A percentile compares a stretch with the other conserved stretches of the same genome.
phyloP scores from a whole-genome alignment of 2,888 invertebrate species.

The Steinernema scapterisci region DNA sequence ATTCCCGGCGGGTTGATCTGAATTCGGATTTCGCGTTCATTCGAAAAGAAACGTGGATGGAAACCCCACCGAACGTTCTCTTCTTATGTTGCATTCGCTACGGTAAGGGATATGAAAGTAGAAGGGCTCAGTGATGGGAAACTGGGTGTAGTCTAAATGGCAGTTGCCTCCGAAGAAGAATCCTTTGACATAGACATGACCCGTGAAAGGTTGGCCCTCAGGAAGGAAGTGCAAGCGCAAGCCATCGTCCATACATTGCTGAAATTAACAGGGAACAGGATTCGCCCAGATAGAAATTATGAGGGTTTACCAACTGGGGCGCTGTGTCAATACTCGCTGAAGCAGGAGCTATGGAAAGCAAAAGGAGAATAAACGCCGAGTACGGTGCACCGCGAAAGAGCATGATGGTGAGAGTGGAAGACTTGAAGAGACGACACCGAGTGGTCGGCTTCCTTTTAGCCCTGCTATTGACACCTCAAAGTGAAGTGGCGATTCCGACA shows the following conservation, averaged over 20 bases:
- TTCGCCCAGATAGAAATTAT: not conserved
- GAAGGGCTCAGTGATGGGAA: conserved; percentile 51
- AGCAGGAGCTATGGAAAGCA: not conserved
- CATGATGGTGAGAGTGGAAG: conserved; percentile 22
- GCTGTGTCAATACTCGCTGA: conserved; percentile 14
- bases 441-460: conserved; percentile 32
- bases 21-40: not conserved
- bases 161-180: conserved; percentile 55
- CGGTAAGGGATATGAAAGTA: conserved; percentile 61
- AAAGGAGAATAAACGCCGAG: not conserved
- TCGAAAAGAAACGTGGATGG: not conserved
- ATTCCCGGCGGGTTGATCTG: conserved; percentile 55
- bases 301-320: not conserved
- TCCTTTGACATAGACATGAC: conserved; percentile 65
- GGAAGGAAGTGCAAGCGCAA: conserved; percentile 56
- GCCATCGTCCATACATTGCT: conserved; percentile 59
- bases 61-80: conserved; percentile 40
- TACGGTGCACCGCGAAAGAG: conserved; percentile 10
- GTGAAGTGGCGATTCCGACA: conserved; percentile 30
- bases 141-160: conserved; percentile 55
- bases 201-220: conserved; percentile 51
- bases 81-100: conserved; percentile 57
- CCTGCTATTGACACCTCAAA: conserved; percentile 30
- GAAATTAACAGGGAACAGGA: conserved; percentile 25
- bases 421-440: conserved; percentile 22